Percentiles rank a stretch among this genome's conserved stretches.
Evolutionary conservation across 2,797 vertebrate genomes (phyloP).

Genomic region (Neopelma chrysocephalum): DNA sequence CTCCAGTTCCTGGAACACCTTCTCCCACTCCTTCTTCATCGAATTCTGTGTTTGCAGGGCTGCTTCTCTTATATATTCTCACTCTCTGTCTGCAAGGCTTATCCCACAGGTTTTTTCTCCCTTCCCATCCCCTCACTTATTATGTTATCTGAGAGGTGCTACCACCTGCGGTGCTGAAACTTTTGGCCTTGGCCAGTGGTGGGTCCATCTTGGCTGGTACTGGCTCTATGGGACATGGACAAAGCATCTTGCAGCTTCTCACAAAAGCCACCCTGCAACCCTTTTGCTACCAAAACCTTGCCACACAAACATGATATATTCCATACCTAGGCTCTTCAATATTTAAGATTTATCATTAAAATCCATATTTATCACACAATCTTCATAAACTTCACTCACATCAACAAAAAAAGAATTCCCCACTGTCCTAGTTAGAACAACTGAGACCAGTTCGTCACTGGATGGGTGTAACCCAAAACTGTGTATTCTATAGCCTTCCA

Average conservation of each 20-base stretch:
- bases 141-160: background rate
- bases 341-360: background rate
- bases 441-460: too few species aligned
- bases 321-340: background rate
- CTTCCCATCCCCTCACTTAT: background rate
- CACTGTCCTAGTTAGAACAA: too few species aligned
- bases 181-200: background rate
- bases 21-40: background rate
- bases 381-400: background rate
- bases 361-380: fast-evolving
- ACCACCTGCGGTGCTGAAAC: background rate
- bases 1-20: background rate
- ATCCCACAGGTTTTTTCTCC: background rate
- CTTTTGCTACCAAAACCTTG: background rate
- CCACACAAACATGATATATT: background rate
- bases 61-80: background rate
- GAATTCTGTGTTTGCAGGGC: background rate
- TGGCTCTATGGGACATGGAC: background rate
- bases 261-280: background rate
- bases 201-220: too few species aligned
- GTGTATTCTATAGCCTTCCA: too few species aligned
- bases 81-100: background rate
- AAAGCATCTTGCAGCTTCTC: background rate
- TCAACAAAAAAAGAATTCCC: background rate
- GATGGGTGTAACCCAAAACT: too few species aligned